These are phyloP conservation scores for Gallinago nigripennis DNA, from an alignment of 2,797 vertebrate species.

Conservation along the genomic window DNA sequence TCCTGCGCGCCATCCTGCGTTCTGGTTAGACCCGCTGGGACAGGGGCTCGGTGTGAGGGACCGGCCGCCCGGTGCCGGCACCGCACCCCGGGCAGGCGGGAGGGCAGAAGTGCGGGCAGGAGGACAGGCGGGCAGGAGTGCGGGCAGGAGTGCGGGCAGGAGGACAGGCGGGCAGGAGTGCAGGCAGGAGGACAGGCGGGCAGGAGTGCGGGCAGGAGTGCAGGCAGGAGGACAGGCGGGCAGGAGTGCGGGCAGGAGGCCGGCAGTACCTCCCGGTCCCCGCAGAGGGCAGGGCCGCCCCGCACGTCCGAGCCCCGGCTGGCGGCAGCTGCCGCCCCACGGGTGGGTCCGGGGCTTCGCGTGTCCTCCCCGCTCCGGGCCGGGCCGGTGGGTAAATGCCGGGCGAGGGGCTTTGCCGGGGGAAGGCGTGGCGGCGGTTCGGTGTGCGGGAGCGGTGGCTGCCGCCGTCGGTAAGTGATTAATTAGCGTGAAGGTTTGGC, in stretches of 20 bases:
- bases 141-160: no score
- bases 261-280: slow-evolving; percentile 56
- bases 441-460: background rate
- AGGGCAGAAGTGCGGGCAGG: background rate
- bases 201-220: background rate
- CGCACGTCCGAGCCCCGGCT: background rate
- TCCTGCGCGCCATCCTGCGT: background rate
- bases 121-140: no score
- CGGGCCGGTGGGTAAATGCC: background rate
- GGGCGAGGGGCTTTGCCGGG: background rate
- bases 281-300: slow-evolving; percentile 75
- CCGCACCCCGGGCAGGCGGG: no score
- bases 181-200: background rate
- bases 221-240: no score
- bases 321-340: background rate
- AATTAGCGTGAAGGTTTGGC: rapidly evolving
- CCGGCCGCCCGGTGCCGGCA: background rate
- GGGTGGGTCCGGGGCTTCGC: background rate
- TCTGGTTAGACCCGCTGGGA: background rate
- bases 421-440: background rate
- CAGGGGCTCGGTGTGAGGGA: no score
- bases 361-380: background rate
- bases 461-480: background rate
- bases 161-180: no score
- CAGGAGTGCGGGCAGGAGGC: no score